Conservation (phyloP, 2,888 invertebrate species). For the Agrochola litura region DNA sequence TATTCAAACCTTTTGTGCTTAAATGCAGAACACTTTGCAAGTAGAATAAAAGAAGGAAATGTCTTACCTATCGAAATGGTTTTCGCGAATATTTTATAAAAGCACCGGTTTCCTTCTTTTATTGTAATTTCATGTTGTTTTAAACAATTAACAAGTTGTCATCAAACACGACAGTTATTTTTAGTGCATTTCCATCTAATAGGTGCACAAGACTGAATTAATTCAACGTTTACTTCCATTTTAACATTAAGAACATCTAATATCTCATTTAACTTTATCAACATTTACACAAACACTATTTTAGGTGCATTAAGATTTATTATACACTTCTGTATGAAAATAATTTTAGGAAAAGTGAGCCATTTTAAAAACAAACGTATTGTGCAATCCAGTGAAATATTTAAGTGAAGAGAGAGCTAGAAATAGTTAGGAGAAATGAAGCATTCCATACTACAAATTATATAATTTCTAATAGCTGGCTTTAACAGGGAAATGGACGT, state of each 20-base stretch:
- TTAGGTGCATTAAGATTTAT: conserved; percentile 82
- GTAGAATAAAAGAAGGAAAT: conserved; percentile 79
- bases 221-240: conserved; percentile 73
- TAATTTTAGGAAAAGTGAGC: conserved; percentile 89
- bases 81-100: conserved; percentile 39
- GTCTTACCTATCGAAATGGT: conserved; percentile 63
- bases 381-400: conserved; percentile 90
- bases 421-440: conserved; percentile 89
- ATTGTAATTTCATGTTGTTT: conserved; percentile 67
- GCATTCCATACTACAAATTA: conserved; percentile 90
- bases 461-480: conserved; percentile 88
- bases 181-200: conserved; percentile 81
- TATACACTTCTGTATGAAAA: conserved; percentile 79
- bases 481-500: conserved; percentile 91
- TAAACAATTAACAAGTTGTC: conserved; percentile 65
- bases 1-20: conserved; percentile 69
- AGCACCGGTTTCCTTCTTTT: conserved; percentile 75
- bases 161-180: conserved; percentile 68
- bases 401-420: conserved; percentile 88
- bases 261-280: conserved; percentile 70
- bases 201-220: conserved; percentile 77
- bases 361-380: conserved; percentile 90
- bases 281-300: conserved; percentile 82
- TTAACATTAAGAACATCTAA: conserved; percentile 73
- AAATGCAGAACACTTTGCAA: conserved; percentile 70